Percentiles rank a stretch among this genome's conserved stretches.
phyloP scores from a whole-genome alignment of 2,113 vertebrate species.

The Phrynosoma platyrhinos region DNA sequence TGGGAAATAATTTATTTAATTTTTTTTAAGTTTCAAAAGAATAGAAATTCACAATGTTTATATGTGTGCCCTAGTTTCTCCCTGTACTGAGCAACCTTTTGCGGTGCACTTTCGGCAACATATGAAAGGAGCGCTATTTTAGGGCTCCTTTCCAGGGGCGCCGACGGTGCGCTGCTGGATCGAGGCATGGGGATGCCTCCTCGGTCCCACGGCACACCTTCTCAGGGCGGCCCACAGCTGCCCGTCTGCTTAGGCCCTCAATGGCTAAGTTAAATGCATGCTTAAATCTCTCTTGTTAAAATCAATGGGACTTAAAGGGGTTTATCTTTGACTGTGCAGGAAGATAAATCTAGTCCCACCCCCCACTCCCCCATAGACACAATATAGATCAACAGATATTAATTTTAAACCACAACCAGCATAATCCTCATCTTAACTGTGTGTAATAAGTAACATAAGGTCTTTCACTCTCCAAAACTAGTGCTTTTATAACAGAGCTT shows the following conservation, averaged over 20 bases:
- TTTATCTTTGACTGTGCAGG: constrained; percentile 30
- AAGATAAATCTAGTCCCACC: not conserved
- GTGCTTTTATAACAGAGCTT: fast-evolving
- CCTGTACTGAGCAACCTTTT: not conserved
- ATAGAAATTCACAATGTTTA: not conserved
- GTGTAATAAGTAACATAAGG: not conserved
- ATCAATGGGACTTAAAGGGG: not conserved
- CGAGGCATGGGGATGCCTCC: too few relatives aligned
- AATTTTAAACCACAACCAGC: constrained; percentile 19
- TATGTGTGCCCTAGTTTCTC: not conserved
- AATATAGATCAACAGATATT: constrained; percentile 19
- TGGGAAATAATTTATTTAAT: fast-evolving
- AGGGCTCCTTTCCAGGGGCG: too few relatives aligned
- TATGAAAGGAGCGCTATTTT: too few relatives aligned
- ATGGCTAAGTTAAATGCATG: not conserved
- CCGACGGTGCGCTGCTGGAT: too few relatives aligned
- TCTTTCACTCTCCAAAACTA: not conserved
- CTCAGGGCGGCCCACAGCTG: too few relatives aligned
- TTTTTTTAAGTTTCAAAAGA: fast-evolving
- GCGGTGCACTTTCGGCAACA: too few relatives aligned
- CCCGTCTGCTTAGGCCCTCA: too few relatives aligned
- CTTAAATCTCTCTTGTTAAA: constrained; percentile 2
- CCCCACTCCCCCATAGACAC: not conserved
- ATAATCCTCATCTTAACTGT: not conserved
- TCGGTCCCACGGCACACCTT: too few relatives aligned